Evolutionary conservation across 2,113 vertebrate genomes (phyloP).

Genomic region (Nyctibius bracteatus): DNA sequence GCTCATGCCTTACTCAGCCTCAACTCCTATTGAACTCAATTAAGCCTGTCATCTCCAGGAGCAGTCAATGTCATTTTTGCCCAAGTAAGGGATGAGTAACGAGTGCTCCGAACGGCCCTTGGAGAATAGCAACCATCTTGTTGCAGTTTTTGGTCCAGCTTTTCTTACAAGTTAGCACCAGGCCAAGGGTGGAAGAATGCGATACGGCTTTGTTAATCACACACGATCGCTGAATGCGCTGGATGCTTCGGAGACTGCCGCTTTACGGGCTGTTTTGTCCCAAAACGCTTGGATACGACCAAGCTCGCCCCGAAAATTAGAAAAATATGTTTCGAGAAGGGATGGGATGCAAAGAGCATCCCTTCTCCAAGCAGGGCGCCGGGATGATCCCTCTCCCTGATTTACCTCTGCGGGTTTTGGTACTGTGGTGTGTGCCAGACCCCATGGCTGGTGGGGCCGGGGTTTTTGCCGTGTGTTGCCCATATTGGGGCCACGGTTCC

Average conservation of each 20-base stretch:
- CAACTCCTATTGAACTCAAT: slow-evolving; percentile 62
- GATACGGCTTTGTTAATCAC: slow-evolving; percentile 51
- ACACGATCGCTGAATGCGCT: background rate
- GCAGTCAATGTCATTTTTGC: slow-evolving; percentile 59
- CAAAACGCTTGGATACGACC: background rate
- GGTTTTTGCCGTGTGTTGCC: background rate
- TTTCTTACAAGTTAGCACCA: slow-evolving; percentile 36
- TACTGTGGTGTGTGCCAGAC: accelerated
- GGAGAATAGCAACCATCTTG: slow-evolving; percentile 57
- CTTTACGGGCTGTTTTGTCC: background rate
- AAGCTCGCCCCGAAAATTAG: background rate
- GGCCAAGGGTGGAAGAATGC: slow-evolving; percentile 44
- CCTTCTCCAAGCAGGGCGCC: accelerated
- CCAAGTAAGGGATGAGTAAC: slow-evolving; percentile 68
- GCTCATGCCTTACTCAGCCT: slow-evolving; percentile 64
- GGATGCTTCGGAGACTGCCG: background rate
- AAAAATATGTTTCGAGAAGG: slow-evolving; percentile 43
- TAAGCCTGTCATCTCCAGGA: slow-evolving; percentile 60
- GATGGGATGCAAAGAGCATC: background rate
- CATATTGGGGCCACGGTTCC: background rate
- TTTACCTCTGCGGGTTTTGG: background rate
- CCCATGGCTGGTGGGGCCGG: accelerated
- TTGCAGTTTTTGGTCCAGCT: slow-evolving; percentile 48
- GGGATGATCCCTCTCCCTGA: background rate
- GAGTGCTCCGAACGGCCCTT: slow-evolving; percentile 1